Base-by-base conservation (phyloP, 2,888 invertebrate species). In the Crematogaster levior region DNA sequence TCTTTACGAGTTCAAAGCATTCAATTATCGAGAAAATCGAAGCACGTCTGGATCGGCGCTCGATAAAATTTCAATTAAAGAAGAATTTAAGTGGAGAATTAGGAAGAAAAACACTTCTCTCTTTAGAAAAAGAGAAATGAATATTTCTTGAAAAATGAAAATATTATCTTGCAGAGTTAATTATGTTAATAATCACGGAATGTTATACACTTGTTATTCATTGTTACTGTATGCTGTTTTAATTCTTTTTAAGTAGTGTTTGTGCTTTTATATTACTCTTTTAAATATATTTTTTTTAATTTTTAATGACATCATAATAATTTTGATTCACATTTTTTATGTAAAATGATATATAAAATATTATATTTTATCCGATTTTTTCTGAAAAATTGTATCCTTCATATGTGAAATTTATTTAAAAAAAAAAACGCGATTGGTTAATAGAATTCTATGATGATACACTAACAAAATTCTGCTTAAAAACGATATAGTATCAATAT, bases 1-100 rank as follows among this genome's bases (percentile, higher is more conserved):
- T 53, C 72, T 30, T 82, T 34, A 60, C 75, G 63, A 37, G 27
- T 77, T 66, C 43, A 58, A 77, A 66, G 56, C 66, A 43, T 77
- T 68, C 43, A 56, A 68, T 53, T 53, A 53, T 68, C n/a, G 34
- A 79, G 12, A 43, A 68, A 68, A 68, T 70, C 12, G n/a, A 34
- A 58, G 70, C 53, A 30, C 10, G 30, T 43, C 21, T 68, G 68
- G 40, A 77, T 68, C 43, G 77, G 30, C 12, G 56, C 43, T 79
- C 18, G 43, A 77, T 77, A 43, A 68, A 46, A 43, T 30, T 30
- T 77, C 10, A 6, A 30, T 56, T 56, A 3, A 12, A 61, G 21
- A 18, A 27, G 9, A 24, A 61, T 37, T 51, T 0, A 10, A 40
- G 37, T 10, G 21, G 68, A 15, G 30, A 66, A 70, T 40, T 15